Evolutionary conservation across 2,888 invertebrate species (phyloP).

Genomic region (Mesorhabditis belari): DNA sequence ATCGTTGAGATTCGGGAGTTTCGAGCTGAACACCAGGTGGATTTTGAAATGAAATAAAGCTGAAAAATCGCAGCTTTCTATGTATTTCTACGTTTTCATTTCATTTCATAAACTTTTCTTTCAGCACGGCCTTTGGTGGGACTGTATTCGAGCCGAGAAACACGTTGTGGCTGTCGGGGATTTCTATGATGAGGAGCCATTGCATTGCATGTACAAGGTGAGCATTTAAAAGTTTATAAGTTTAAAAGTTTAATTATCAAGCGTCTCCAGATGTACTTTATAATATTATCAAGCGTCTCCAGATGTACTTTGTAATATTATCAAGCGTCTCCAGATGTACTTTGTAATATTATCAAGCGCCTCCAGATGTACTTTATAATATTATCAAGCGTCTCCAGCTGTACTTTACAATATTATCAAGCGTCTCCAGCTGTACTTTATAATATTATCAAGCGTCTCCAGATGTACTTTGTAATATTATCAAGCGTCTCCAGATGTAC

Average conservation of each 20-base stretch:
- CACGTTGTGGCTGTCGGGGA: constrained; percentile 52
- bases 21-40: constrained; percentile 49
- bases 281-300: too few relatives aligned
- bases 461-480: too few relatives aligned
- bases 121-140: constrained; percentile 52
- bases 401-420: too few relatives aligned
- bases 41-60: neutral
- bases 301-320: too few relatives aligned
- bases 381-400: too few relatives aligned
- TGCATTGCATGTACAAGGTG: constrained; percentile 52
- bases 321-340: too few relatives aligned
- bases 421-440: too few relatives aligned
- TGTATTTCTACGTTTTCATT: neutral
- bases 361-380: too few relatives aligned
- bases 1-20: constrained; percentile 51
- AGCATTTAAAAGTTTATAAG: constrained; percentile 1
- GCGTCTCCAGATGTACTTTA: too few relatives aligned
- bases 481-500: too few relatives aligned
- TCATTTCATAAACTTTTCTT: neutral
- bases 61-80: neutral
- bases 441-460: too few relatives aligned
- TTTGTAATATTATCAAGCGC: too few relatives aligned
- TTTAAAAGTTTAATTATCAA: neutral
- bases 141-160: constrained; percentile 50
- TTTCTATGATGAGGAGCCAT: constrained; percentile 50